These are phyloP conservation scores for Gallinago jamesoni DNA, from an alignment of 2,113 vertebrate genomes.

Conservation along the genomic window DNA sequence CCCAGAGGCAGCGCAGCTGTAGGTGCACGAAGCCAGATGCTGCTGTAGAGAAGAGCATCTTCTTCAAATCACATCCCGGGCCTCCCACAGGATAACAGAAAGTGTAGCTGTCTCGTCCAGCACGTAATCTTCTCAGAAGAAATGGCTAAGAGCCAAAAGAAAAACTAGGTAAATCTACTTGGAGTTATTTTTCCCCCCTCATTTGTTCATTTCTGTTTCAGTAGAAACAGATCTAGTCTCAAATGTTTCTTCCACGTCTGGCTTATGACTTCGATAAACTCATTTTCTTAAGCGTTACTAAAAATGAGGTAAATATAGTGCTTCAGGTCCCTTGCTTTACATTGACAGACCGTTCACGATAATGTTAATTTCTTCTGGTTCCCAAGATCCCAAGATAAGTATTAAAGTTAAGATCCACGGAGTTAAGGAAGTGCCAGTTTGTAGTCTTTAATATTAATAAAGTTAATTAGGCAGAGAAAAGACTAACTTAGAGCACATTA, in stretches of 20 bases:
- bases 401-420: background rate
- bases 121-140: background rate
- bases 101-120: background rate
- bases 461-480: conserved; percentile 19
- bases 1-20: background rate
- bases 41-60: background rate
- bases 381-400: background rate
- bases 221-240: background rate
- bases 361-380: background rate
- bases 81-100: background rate
- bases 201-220: background rate
- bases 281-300: background rate
- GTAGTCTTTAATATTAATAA: conserved; percentile 26
- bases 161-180: background rate
- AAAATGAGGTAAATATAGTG: background rate
- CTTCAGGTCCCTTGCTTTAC: background rate
- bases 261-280: background rate
- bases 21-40: background rate
- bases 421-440: background rate
- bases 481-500: background rate
- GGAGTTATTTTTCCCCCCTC: background rate
- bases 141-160: background rate
- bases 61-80: background rate
- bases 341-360: background rate
- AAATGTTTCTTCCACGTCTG: background rate